Base-by-base conservation (phyloP, 92 coral and sea anemone genomes). In the Phymanthus crucifer region DNA sequence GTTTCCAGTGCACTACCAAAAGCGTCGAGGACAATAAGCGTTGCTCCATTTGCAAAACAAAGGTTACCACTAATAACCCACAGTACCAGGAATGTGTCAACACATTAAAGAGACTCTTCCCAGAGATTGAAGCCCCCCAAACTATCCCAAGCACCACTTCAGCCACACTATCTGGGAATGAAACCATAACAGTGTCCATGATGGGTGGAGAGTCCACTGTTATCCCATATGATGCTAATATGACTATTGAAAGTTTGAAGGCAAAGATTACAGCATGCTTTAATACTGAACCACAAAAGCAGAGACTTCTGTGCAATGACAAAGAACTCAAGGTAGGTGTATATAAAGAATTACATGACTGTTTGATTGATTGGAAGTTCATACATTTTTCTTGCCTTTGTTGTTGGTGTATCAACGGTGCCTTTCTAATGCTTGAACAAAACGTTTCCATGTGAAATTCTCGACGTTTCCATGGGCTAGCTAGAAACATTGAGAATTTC, bases 121-220 rank as follows among this genome's bases (percentile, higher is more conserved):
- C 99, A 21, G 89, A 85, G 72, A 80, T 89, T 23, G 81, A 83
- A 36, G 86, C 84, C 66, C 74, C 75, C 61, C 77, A 72, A 47
- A 47, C 80, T 5, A 36, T 29, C 24, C 83, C 84, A 8, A 69
- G 85, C 66, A 57, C 70, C 68, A 71, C 89, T 2, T 74, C 74
- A 58, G 84, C 13, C 68, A 26, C 66, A 45, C 71, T 43, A 17
- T 58, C 27, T 36, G 29, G 40, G 52, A 65, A 70, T 8, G 18
- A 88, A 76, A 84, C 92, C 17, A 86, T 91, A 23, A 86, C 91
- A 54, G 88, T 95, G 46, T 89, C 90, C 33, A 88, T 93, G 84
- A 77, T 95, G 75, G 94, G 98, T 45, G 99, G 99, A 32, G 99
- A 95, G 83, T 82, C 89, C 24, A 88, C 98, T 12, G 91, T 88